Percentiles rank a stretch among this genome's conserved stretches.
Evolutionary conservation across 2,113 vertebrate genomes (phyloP).

Genomic region (Anser brachyrhynchus): DNA sequence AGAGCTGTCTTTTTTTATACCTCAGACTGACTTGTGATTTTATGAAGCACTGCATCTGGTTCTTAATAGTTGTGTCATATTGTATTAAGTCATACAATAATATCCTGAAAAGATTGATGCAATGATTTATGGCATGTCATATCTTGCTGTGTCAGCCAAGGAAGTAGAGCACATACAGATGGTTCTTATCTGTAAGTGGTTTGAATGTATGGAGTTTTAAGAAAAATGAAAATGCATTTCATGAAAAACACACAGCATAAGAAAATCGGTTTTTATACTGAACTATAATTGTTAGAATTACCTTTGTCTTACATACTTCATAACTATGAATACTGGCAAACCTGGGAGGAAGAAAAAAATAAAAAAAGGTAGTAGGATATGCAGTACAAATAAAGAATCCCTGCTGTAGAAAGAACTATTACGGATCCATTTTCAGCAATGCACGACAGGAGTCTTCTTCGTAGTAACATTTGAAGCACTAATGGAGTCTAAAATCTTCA

Average conservation of each 20-base stretch:
- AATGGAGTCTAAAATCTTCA: background rate
- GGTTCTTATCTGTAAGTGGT: background rate
- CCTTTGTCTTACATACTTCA: background rate
- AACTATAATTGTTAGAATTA: background rate
- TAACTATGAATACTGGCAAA: background rate
- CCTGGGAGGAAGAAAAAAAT: background rate
- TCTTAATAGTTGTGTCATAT: background rate
- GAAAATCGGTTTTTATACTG: background rate
- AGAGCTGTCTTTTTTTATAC: background rate
- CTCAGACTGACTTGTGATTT: background rate
- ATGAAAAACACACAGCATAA: background rate
- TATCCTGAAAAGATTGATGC: background rate
- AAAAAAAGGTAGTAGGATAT: background rate
- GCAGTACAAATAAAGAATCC: background rate
- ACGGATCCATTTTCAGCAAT: background rate
- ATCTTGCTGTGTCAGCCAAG: background rate
- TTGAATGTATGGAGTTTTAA: background rate
- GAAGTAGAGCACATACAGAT: background rate
- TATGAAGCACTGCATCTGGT: background rate
- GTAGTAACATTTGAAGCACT: rapidly evolving
- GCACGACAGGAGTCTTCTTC: background rate
- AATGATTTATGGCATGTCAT: background rate
- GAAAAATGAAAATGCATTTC: background rate
- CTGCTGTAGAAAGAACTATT: background rate
- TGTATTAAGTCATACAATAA: background rate